A percentile compares a stretch with the other conserved stretches of the same genome.
These are phyloP conservation scores for Cyanoramphus novaezelandiae DNA, from an alignment of 2,113 vertebrate species.

Conservation along the genomic window DNA sequence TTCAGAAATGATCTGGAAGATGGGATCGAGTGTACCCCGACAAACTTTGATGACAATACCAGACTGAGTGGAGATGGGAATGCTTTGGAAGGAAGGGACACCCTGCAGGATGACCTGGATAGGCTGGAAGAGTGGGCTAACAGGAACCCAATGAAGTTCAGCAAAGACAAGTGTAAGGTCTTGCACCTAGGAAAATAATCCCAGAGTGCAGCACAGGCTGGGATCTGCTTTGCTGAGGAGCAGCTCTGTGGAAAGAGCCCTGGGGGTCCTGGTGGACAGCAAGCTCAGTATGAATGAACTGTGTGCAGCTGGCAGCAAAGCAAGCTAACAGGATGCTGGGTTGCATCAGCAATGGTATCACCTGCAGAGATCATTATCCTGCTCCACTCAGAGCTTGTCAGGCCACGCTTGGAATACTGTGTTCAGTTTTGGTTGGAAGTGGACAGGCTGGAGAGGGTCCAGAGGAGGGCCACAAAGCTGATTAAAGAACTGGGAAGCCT, in stretches of 20 bases:
- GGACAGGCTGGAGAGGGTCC: background rate
- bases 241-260: background rate
- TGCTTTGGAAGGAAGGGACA: background rate
- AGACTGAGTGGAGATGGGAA: background rate
- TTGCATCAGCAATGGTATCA: background rate
- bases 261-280: background rate
- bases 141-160: background rate
- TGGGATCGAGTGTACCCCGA: background rate
- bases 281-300: background rate
- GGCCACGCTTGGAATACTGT: background rate
- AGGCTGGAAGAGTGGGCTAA: background rate
- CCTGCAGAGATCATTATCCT: background rate
- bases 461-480: background rate
- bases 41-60: background rate
- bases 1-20: background rate
- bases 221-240: background rate
- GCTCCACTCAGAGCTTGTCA: background rate
- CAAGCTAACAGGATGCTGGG: background rate
- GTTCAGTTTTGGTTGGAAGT: background rate
- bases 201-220: background rate
- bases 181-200: background rate
- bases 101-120: background rate
- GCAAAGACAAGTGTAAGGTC: background rate
- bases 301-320: background rate
- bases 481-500: background rate